phyloP scores from a whole-genome alignment of 2,888 invertebrate genomes.

The Elgonia sp. region DNA sequence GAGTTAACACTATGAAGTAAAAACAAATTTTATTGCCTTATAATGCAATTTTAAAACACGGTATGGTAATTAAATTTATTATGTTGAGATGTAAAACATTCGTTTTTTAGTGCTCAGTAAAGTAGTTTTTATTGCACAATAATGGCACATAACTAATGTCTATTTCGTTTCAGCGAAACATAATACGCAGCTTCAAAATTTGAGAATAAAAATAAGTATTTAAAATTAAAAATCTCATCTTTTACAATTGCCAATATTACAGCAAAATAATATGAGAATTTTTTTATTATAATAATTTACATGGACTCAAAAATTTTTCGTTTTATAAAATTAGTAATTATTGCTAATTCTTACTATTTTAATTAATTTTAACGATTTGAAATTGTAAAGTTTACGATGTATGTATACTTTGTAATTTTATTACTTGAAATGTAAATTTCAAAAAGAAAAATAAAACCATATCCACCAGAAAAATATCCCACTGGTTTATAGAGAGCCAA shows the following conservation, averaged over 20 bases:
- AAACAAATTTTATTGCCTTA: conserved; percentile 24
- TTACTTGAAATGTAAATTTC: no score
- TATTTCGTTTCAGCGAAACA: conserved; percentile 3
- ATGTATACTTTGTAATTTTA: no score
- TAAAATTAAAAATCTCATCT: background rate
- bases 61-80: background rate
- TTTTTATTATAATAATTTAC: no score
- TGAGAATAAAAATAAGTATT: background rate
- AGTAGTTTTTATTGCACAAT: conserved; percentile 39
- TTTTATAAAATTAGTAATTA: no score
- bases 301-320: no score
- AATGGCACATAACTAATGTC: conserved; percentile 4
- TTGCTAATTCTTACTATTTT: no score
- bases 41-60: background rate
- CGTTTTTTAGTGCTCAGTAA: conserved; percentile 38
- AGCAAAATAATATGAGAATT: no score
- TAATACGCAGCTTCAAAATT: conserved; percentile 10
- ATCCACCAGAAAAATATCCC: no score
- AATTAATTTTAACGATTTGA: no score
- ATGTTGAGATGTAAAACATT: conserved; percentile 36
- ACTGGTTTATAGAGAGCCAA: background rate
- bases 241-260: no score
- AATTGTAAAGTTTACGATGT: no score
- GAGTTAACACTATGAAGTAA: conserved; percentile 3
- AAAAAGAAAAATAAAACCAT: no score